Evolutionary conservation across 2,888 invertebrate species (phyloP).

Genomic region (Poecilus cupreus): DNA sequence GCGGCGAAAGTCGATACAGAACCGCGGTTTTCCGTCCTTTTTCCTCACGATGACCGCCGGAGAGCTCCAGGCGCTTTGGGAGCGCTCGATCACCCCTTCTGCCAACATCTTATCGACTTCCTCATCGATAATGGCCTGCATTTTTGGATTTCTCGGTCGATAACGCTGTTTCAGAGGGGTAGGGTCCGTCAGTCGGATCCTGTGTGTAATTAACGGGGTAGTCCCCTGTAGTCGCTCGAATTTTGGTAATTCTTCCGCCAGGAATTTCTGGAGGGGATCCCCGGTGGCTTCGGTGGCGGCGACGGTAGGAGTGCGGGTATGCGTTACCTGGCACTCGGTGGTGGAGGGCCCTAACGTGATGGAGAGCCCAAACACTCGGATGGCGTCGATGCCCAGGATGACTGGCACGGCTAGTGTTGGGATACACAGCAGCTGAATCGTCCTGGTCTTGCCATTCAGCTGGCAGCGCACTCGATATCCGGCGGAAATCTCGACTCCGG

Average conservation of each 20-base stretch:
- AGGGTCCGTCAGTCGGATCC: not conserved
- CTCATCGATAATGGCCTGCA: constrained; percentile 47
- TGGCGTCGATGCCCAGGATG: too few relatives aligned
- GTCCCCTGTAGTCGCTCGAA: not conserved
- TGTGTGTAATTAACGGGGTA: not conserved
- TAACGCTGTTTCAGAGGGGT: constrained; percentile 57
- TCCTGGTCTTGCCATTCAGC: too few relatives aligned
- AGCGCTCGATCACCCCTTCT: constrained; percentile 60
- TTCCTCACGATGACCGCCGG: constrained; percentile 59
- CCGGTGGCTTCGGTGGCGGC: too few relatives aligned
- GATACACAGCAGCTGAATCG: too few relatives aligned
- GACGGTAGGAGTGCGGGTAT: too few relatives aligned
- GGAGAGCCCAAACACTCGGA: too few relatives aligned
- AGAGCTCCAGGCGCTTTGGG: constrained; percentile 60
- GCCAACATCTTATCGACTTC: constrained; percentile 59
- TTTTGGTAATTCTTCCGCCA: not conserved
- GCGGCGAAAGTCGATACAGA: constrained; percentile 61
- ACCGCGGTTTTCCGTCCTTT: constrained; percentile 35
- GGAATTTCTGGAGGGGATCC: too few relatives aligned
- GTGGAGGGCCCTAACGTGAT: too few relatives aligned
- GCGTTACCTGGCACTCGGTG: too few relatives aligned
- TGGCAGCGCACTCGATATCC: too few relatives aligned
- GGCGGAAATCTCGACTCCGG: too few relatives aligned
- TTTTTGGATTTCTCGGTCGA: constrained; percentile 56
- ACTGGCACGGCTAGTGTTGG: too few relatives aligned